Evolutionary conservation across 2,888 invertebrate genomes (phyloP), one percentile per base, ranked within the genome.

Genomic region (Polydrusus cervinus): DNA sequence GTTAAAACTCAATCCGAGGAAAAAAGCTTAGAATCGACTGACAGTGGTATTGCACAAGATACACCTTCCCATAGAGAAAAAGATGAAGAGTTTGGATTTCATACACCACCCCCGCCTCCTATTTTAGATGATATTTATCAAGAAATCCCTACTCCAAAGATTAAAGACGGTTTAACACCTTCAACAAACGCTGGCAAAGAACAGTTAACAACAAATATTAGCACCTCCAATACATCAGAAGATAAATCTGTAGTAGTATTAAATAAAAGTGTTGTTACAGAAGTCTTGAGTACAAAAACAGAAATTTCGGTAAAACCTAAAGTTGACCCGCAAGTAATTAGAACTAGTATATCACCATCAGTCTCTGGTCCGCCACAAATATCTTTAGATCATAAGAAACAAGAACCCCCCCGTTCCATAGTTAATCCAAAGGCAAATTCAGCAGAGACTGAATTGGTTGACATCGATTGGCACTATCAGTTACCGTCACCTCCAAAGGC

Each of bases 401-500:
- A 38, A 16, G 18, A 34, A 34, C 57, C 34, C 34, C 10, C 11
- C 8, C 16, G 5, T 14, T 14, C 55, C 14, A 3, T 1, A n/a
- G 13, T 14, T 11, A 18, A 8, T 8, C 1, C 11, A 11, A 57
- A 57, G 10, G 7, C 34, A 3, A 16, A 11, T 60, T 8, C 53
- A 11, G 60, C 60, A 0, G 55, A 66, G 47, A 8, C 67, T n/a
- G 67, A 61, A 13, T 40, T 73, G 11, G 40, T 20, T n/a, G 61
- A 64, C 16, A 60, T 67, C 10, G 86, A 87, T 49, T 91, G 91
- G 91, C 86, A 91, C 82, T 89, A 90, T 85, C 87, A 89, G 77
- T 85, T 91, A 51, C 91, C 91, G 0, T 90, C 90, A 0, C 91
- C 91, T 0, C 91, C 91, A 0, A 89, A 88, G 66, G 89, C 89